Conservation (phyloP, 2,113 vertebrate genomes). For the Bubalus kerabau region DNA sequence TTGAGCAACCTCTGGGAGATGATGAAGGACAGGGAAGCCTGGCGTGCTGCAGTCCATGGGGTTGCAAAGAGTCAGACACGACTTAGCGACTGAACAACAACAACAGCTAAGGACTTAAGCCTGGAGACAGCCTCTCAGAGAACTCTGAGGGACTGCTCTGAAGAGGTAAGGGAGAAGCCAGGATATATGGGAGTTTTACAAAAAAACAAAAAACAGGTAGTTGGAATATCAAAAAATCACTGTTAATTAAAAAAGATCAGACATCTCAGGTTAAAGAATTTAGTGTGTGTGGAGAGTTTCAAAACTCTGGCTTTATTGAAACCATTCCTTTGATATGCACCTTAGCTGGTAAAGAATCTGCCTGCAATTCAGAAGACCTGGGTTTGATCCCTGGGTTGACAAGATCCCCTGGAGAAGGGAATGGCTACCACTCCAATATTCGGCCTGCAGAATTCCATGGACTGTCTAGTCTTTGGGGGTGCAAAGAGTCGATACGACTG, state of each 20-base stretch:
- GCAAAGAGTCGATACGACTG: accelerated
- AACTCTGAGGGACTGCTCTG: neutral
- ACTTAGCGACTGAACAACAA: neutral
- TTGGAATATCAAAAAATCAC: neutral
- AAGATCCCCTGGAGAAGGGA: neutral
- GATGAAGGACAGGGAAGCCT: neutral
- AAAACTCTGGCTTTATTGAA: neutral
- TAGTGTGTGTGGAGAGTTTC: neutral
- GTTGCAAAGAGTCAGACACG: neutral
- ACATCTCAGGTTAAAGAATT: neutral
- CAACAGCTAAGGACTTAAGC: neutral
- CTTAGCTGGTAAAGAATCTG: neutral
- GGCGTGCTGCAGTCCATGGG: neutral
- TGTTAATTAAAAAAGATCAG: neutral
- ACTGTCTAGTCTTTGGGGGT: neutral
- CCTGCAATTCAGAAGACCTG: neutral
- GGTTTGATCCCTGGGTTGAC: neutral
- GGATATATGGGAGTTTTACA: neutral
- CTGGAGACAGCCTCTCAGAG: neutral
- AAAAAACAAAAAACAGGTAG: neutral
- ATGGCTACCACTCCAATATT: neutral
- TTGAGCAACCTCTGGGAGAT: neutral
- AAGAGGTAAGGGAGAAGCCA: neutral
- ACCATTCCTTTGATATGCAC: neutral
- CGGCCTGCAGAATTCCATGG: neutral